Evolutionary conservation across 2,797 vertebrate species (phyloP).

Genomic region (Centropyge bicolor): DNA sequence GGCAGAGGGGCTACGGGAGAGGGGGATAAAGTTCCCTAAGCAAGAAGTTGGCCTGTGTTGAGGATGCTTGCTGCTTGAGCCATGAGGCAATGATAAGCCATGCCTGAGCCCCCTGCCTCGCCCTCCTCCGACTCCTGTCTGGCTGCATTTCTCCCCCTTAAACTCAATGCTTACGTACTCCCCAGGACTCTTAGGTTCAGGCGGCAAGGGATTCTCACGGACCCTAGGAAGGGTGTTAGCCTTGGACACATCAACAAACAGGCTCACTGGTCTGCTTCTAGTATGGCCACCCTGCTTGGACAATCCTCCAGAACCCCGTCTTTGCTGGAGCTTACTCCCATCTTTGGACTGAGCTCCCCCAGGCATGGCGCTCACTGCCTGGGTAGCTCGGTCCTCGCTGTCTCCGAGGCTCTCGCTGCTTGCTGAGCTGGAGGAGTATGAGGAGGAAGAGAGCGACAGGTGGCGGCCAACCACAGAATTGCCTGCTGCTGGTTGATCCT

Average conservation of each 20-base stretch:
- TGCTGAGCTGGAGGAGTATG: constrained; percentile 87
- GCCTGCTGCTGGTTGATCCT: constrained; percentile 64
- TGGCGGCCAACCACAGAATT: constrained; percentile 73
- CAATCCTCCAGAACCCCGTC: constrained; percentile 62
- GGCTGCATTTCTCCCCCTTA: constrained; percentile 71
- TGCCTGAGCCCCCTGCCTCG: constrained; percentile 68
- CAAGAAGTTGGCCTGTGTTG: constrained; percentile 80
- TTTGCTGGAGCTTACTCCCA: constrained; percentile 65
- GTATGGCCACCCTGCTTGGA: constrained; percentile 76
- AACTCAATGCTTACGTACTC: constrained; percentile 88
- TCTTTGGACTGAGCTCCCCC: constrained; percentile 74
- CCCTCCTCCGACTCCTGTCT: constrained; percentile 40
- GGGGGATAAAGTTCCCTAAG: constrained; percentile 78
- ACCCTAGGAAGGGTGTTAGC: constrained; percentile 87
- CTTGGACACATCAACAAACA: constrained; percentile 88
- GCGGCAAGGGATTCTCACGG: constrained; percentile 82
- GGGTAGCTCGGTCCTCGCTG: constrained; percentile 71
- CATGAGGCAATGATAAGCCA: constrained; percentile 71
- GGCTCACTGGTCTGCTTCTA: constrained; percentile 79
- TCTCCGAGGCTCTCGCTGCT: constrained; percentile 90
- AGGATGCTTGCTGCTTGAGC: constrained; percentile 62
- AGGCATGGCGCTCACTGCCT: constrained; percentile 28
- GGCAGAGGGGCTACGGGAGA: constrained; percentile 76
- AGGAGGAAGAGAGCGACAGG: constrained; percentile 84
- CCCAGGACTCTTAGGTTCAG: constrained; percentile 87